Conservation (phyloP, 2,888 invertebrate species). For the Heliconius hortense region DNA sequence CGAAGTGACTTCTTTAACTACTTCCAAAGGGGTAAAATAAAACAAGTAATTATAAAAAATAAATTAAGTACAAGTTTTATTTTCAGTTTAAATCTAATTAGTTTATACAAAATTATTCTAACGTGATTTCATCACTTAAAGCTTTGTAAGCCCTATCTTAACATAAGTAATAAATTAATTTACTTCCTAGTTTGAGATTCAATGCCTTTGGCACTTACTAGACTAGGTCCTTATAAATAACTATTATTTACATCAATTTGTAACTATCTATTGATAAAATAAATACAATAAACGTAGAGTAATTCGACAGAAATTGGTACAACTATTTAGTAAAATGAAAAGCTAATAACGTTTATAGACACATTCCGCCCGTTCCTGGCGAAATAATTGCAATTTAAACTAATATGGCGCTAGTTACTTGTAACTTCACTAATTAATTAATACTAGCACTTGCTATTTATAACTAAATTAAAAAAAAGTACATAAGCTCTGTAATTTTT, state of each 20-base stretch:
- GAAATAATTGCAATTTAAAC: not conserved
- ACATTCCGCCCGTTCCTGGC: not conserved
- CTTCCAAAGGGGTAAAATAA: constrained; percentile 31
- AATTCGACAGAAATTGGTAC: not conserved
- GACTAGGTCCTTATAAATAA: constrained; percentile 59
- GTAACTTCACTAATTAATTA: not conserved
- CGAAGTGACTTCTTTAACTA: not conserved
- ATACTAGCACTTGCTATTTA: not conserved
- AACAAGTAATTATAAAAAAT: constrained; percentile 48
- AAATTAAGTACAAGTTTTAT: constrained; percentile 59
- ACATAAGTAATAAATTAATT: constrained; percentile 51
- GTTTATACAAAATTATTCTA: constrained; percentile 50
- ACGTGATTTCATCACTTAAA: constrained; percentile 67
- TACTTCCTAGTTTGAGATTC: constrained; percentile 64
- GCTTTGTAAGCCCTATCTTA: constrained; percentile 66
- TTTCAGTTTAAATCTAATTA: constrained; percentile 38
- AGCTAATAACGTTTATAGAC: not conserved
- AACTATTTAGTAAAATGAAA: not conserved
- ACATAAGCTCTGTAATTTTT: not conserved
- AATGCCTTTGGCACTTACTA: constrained; percentile 73
- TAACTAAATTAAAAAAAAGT: not conserved
- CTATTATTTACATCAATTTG: constrained; percentile 16
- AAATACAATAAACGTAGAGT: not conserved
- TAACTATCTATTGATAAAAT: not conserved
- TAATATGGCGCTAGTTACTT: not conserved